Conservation (phyloP, 2,113 vertebrate species). For the Oncorhynchus masou region DNA sequence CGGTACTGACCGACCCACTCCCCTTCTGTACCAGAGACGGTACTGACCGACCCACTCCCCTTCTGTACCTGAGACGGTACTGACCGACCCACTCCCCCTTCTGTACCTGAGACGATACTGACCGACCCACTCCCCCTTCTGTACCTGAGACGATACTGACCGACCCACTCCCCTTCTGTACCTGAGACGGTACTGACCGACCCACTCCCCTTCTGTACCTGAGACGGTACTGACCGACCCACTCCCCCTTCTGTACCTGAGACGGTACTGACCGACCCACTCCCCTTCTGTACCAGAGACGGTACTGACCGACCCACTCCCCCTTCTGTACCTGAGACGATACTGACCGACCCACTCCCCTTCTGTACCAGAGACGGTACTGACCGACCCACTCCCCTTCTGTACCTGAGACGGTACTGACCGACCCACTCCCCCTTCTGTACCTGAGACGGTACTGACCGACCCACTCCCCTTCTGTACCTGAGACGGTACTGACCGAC, state of each 20-base stretch:
- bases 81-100: neutral
- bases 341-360: slow-evolving; percentile 17
- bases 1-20: slow-evolving; percentile 47
- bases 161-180: slow-evolving; percentile 19
- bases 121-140: neutral
- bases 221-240: neutral
- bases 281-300: slow-evolving; percentile 72
- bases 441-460: slow-evolving; percentile 72
- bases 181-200: slow-evolving; percentile 31
- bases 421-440: neutral
- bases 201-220: neutral
- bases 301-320: slow-evolving; percentile 96
- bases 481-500: slow-evolving; percentile 92
- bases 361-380: slow-evolving; percentile 45
- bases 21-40: slow-evolving; percentile 44
- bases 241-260: slow-evolving; percentile 56
- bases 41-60: neutral
- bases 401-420: neutral
- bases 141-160: slow-evolving; percentile 72
- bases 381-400: neutral
- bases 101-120: slow-evolving; percentile 72
- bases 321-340: slow-evolving; percentile 77
- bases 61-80: neutral
- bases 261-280: slow-evolving; percentile 56
- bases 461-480: slow-evolving; percentile 37